Conservation (phyloP, 2,888 invertebrate species). For the Pollenia labialis region DNA sequence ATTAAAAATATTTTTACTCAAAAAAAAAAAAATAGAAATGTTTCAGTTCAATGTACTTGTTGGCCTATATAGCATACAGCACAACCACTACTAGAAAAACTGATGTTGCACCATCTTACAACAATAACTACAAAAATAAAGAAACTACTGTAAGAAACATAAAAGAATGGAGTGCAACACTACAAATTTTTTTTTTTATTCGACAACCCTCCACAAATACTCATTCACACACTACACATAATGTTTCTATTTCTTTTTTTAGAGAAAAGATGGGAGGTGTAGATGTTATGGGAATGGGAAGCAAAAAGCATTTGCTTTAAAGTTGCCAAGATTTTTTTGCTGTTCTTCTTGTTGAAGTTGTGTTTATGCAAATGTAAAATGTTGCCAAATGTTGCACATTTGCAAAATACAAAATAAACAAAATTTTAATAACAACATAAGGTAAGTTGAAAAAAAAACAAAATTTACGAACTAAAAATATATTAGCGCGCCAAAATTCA, state of each 20-base stretch:
- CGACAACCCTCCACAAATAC: conserved; percentile 53
- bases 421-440: conserved; percentile 52
- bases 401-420: conserved; percentile 59
- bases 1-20: background rate
- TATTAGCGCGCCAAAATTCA: conserved; percentile 66
- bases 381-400: conserved; percentile 72
- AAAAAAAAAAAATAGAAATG: conserved; percentile 28
- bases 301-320: conserved; percentile 40
- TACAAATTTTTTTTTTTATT: conserved; percentile 33
- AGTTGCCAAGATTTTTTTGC: conserved; percentile 66
- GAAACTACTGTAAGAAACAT: conserved; percentile 53
- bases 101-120: conserved; percentile 59
- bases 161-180: conserved; percentile 62
- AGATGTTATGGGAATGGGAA: conserved; percentile 37
- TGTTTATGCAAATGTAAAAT: conserved; percentile 35
- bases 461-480: conserved; percentile 51
- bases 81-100: conserved; percentile 54
- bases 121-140: conserved; percentile 46
- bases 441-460: conserved; percentile 37
- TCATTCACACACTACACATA: conserved; percentile 20
- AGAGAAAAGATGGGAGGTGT: conserved; percentile 33
- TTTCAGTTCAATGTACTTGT: conserved; percentile 81
- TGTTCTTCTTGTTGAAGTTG: background rate
- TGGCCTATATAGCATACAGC: conserved; percentile 79
- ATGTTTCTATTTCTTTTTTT: conserved; percentile 16